Conservation (phyloP, 2,888 invertebrate genomes). For the Scaptodrosophila latifasciaeformis region DNA sequence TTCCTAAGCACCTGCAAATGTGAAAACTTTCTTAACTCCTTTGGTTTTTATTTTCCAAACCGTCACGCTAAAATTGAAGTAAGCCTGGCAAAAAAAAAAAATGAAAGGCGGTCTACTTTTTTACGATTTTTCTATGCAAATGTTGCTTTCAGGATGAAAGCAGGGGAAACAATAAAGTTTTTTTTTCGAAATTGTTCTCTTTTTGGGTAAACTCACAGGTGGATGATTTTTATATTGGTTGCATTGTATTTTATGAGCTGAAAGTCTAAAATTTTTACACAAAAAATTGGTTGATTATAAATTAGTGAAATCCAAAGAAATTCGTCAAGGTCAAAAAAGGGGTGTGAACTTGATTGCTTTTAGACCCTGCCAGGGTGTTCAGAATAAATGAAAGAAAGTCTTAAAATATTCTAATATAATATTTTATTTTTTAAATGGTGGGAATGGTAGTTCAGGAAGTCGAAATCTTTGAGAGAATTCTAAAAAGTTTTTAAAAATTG, state of each 20-base stretch:
- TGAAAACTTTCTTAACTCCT: slow-evolving; percentile 35
- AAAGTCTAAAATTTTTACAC: slow-evolving; percentile 41
- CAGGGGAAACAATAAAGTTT: slow-evolving; percentile 11
- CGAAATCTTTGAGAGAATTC: too few relatives aligned
- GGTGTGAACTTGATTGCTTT: too few relatives aligned
- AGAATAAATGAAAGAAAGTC: too few relatives aligned
- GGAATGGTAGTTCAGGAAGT: too few relatives aligned
- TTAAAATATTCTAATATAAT: too few relatives aligned
- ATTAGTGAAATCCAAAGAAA: too few relatives aligned
- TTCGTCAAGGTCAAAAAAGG: too few relatives aligned
- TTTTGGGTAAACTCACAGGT: slow-evolving; percentile 35
- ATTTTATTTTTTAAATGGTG: too few relatives aligned
- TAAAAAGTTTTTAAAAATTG: too few relatives aligned
- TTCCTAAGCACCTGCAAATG: too few relatives aligned
- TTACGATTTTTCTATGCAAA: slow-evolving; percentile 63
- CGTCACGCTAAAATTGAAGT: slow-evolving; percentile 56
- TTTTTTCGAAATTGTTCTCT: background rate
- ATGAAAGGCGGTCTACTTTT: slow-evolving; percentile 32
- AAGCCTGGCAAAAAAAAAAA: slow-evolving; percentile 16
- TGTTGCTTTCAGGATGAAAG: slow-evolving; percentile 17
- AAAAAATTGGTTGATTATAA: too few relatives aligned
- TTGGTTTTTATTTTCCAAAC: slow-evolving; percentile 16
- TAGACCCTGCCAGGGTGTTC: too few relatives aligned
- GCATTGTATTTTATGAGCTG: slow-evolving; percentile 50
- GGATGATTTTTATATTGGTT: slow-evolving; percentile 61